Base-by-base conservation (phyloP, 2,113 vertebrate species). In the Chlorodrepanis virens region DNA sequence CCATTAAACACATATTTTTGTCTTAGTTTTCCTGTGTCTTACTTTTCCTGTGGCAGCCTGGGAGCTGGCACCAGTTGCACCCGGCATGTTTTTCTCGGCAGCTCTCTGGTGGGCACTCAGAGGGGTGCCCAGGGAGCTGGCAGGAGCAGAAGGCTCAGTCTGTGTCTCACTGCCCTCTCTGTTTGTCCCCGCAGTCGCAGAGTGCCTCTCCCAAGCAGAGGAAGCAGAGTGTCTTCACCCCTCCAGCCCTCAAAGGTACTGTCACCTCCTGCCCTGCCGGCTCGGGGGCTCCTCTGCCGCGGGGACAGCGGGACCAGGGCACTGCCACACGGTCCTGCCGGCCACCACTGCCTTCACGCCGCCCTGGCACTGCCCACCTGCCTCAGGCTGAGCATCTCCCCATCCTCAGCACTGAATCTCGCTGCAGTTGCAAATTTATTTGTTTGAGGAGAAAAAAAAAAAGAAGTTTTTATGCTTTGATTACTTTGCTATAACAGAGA, bases 241-340 rank as follows among this genome's bases (percentile, higher is more conserved):
- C 98, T 0, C 99, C 99, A 21, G 94, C 98, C 85, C 98, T 99
- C 97, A 99, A 99, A 99, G 99, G 99, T 99, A 99, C 98, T 80
- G 98, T 97, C 37, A 83, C 96, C 60, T 63, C 93, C 69, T 12
- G 50, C 40, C 42, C 3, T 35, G 91, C 60, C 92, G 23, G 31
- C 52, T 14, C 13, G 2, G 37, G 37, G 3, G 11, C 42, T 68
- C 20, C 64, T 61, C 13, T 14, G 7, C 3, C 33, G 10, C 25
- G 45, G 18, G 11, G 5, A 25, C 47, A 7, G 28, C 0, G 6
- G 22, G 20, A 3, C 1, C 0, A 0, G 24, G 14, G 71, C 5
- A 0, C 0, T 5, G 7, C 2, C 35, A 2, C 6, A 2, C 22
- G 12, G 9, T 13, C 42, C 0, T 23, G 59, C 60, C 17, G 8